Evolutionary conservation across 1,140 invertebrate genomes (phyloP).

Genomic region (Marisa cornuarietis): DNA sequence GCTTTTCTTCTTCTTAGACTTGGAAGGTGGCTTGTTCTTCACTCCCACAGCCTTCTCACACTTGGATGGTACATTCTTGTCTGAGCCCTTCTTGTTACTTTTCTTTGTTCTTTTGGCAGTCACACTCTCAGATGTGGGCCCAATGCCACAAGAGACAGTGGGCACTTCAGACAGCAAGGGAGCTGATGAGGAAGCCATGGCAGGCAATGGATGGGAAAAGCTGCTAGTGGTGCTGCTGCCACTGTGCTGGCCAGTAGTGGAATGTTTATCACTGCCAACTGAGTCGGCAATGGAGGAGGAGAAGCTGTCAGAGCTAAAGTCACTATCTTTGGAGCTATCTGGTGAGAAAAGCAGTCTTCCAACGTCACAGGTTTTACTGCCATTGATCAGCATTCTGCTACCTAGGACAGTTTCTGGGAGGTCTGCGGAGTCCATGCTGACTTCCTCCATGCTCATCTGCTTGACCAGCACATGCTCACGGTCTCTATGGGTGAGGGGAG

Average conservation of each 20-base stretch:
- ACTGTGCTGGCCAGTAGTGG: constrained; percentile 25
- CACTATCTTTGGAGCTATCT: constrained; percentile 46
- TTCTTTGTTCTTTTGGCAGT: constrained; percentile 22
- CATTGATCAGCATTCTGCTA: constrained; percentile 6
- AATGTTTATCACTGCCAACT: constrained; percentile 47
- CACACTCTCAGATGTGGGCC: constrained; percentile 16
- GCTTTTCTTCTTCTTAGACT: constrained; percentile 46
- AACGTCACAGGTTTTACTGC: neutral
- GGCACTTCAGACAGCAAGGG: constrained; percentile 12
- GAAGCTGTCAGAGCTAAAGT: constrained; percentile 56
- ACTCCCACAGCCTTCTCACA: constrained; percentile 20
- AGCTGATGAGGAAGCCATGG: constrained; percentile 13
- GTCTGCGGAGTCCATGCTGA: constrained; percentile 22
- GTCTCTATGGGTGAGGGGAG: constrained; percentile 6
- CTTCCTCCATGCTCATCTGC: constrained; percentile 25
- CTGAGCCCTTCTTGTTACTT: constrained; percentile 1
- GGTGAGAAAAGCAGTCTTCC: constrained; percentile 28
- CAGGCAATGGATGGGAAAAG: constrained; percentile 2
- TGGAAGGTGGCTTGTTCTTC: constrained; percentile 29
- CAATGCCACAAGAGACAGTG: constrained; percentile 6
- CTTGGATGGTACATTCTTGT: constrained; percentile 20
- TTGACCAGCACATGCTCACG: constrained; percentile 11
- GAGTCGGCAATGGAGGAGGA: constrained; percentile 48
- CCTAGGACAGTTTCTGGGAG: neutral
- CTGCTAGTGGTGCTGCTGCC: constrained; percentile 31